Conservation (phyloP, 2,797 vertebrate genomes). For the Argentina silus region DNA sequence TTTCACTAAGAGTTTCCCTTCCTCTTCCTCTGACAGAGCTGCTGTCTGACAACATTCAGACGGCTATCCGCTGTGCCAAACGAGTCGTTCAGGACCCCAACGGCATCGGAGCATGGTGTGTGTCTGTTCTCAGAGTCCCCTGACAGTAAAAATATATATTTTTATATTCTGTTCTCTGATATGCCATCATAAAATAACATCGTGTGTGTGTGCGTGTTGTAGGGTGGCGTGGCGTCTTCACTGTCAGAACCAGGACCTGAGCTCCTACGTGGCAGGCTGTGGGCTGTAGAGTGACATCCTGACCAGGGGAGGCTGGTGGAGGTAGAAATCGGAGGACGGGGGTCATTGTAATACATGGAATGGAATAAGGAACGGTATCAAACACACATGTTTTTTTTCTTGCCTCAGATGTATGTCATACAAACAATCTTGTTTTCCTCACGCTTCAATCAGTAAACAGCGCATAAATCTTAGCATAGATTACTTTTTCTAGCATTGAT, state of each 20-base stretch:
- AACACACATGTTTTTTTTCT: too few relatives aligned
- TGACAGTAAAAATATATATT: not conserved
- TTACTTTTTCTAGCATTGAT: not conserved
- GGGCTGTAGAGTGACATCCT: slow-evolving; percentile 9
- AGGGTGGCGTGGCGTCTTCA: slow-evolving; percentile 61
- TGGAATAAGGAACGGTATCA: too few relatives aligned
- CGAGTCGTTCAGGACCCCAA: slow-evolving; percentile 55
- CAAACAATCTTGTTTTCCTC: too few relatives aligned
- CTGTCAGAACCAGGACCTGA: slow-evolving; percentile 51
- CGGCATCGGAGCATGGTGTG: slow-evolving; percentile 70
- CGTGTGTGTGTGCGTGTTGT: slow-evolving; percentile 25
- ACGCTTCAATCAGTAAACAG: too few relatives aligned
- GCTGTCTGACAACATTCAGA: slow-evolving; percentile 34
- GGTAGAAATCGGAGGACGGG: too few relatives aligned
- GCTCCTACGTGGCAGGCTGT: slow-evolving; percentile 53
- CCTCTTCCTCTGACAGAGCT: slow-evolving; percentile 46
- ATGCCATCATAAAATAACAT: not conserved
- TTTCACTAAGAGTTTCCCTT: not conserved
- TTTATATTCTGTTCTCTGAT: not conserved
- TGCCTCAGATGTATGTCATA: too few relatives aligned
- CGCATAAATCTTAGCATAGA: too few relatives aligned
- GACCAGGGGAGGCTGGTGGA: too few relatives aligned
- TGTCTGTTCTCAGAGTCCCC: not conserved
- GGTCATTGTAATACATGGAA: too few relatives aligned
- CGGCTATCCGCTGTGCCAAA: slow-evolving; percentile 67